Conservation (phyloP, 2,113 vertebrate species). For the Stegastes partitus region DNA sequence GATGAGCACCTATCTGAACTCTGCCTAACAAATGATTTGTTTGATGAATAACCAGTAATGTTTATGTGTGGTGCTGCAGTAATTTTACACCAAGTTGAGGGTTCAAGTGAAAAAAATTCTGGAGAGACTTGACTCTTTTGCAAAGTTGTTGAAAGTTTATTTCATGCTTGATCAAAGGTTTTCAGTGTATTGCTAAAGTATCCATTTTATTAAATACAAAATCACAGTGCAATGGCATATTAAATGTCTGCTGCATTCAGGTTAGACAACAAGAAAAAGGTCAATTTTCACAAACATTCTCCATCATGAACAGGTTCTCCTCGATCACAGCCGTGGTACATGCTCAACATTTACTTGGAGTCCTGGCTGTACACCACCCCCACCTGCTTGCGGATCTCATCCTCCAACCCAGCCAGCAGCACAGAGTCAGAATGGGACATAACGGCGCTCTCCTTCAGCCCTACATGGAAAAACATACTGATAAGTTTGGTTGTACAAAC, state of each 20-base stretch:
- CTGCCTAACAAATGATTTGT: slow-evolving; percentile 13
- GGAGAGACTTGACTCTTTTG: not conserved
- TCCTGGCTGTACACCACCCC: slow-evolving; percentile 87
- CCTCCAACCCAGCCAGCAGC: slow-evolving; percentile 85
- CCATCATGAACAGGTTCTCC: not conserved
- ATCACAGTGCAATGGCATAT: not conserved
- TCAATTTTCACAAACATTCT: not conserved
- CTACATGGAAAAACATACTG: slow-evolving; percentile 60
- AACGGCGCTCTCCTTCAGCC: slow-evolving; percentile 88
- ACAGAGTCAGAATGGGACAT: slow-evolving; percentile 87
- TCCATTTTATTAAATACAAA: not conserved
- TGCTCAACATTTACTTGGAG: slow-evolving; percentile 48
- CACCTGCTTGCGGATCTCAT: slow-evolving; percentile 85
- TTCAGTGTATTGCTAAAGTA: not conserved
- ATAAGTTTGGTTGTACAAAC: not conserved
- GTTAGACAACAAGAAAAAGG: not conserved
- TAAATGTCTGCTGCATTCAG: not conserved
- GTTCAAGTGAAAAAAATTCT: not conserved
- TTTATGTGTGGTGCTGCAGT: not conserved
- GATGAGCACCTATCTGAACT: slow-evolving; percentile 61
- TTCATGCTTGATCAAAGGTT: not conserved
- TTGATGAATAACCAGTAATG: not conserved
- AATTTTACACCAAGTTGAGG: not conserved
- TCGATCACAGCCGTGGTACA: not conserved
- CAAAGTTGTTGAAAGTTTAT: not conserved